Base-by-base conservation (phyloP, 2,888 invertebrate genomes). In the Phengaris arion region DNA sequence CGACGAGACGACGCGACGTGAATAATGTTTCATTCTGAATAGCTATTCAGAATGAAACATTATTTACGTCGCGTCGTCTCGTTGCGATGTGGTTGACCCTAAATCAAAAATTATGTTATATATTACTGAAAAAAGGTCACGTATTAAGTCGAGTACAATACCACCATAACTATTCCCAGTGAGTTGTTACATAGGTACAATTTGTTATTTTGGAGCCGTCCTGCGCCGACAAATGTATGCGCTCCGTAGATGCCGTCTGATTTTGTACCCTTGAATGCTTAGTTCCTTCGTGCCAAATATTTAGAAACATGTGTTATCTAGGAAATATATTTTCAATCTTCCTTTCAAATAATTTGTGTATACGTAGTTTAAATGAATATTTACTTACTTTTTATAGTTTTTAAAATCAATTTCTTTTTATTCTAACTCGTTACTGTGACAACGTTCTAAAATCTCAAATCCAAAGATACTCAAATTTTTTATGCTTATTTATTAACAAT, bases 191-290 rank as follows among this genome's bases (percentile, higher is more conserved):
- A 15, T 15, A 46, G 8, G 10, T 54, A 22, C 12, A 68, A 12
- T 75, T 70, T 69, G 54, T 74, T 68, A 68, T 77, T 77, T 70
- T 77, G 74, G 77, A 79, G 77, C 80, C 80, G 80, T 81, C 80
- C 80, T 77, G 80, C 80, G 75, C 80, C 78, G 78, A 79, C 80
- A 79, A 80, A 80, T 35, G 74, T 77, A 76, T 81, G 79, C 79
- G 77, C 75, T 76, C 69, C 76, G 70, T 78, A 78, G 51, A 73
- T 77, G 77, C 79, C 77, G 78, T 77, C 78, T 77, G 75, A 78
- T 76, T 75, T 74, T 70, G 68, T 77, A 68, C 75, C 59, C 70
- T 70, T 70, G 64, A 68, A 64, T 73, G 68, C 76, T 68, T 74
- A 55, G 76, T 79, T 22, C 78, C 77, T 77, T 79, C 77, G 79